Evolutionary conservation across 2,888 invertebrate genomes (phyloP).

Genomic region (Nymphalis c-album): DNA sequence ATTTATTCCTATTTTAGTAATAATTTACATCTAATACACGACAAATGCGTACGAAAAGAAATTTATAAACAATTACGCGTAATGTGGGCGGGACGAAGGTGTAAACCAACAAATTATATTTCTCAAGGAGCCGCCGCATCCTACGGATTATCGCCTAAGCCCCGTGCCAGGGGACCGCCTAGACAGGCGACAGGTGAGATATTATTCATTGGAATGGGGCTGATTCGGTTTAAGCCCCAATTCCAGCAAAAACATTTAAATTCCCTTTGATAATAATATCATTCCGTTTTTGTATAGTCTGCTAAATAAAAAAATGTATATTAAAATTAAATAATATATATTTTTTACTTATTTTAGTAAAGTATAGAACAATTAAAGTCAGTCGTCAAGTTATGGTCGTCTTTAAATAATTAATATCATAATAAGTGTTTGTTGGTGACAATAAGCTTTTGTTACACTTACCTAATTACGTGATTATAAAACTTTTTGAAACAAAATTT

Average conservation of each 20-base stretch:
- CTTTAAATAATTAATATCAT: too few relatives aligned
- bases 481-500: too few relatives aligned
- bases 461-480: too few relatives aligned
- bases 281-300: slow-evolving; percentile 4
- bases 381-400: too few relatives aligned
- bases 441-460: too few relatives aligned
- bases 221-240: slow-evolving; percentile 29
- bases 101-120: slow-evolving; percentile 34
- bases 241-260: slow-evolving; percentile 30
- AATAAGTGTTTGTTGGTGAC: too few relatives aligned
- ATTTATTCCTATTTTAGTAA: too few relatives aligned
- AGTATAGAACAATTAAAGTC: too few relatives aligned
- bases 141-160: slow-evolving; percentile 33
- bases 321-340: too few relatives aligned
- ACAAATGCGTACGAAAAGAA: neutral
- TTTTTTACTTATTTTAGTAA: too few relatives aligned
- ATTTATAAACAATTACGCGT: slow-evolving; percentile 11
- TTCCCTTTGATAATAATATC: slow-evolving; percentile 9
- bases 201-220: slow-evolving; percentile 34
- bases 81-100: slow-evolving; percentile 6
- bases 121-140: slow-evolving; percentile 27
- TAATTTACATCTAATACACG: neutral
- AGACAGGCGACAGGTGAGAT: slow-evolving; percentile 36
- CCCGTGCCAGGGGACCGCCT: slow-evolving; percentile 15
- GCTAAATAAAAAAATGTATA: neutral